Base-by-base conservation (phyloP, 2,797 vertebrate genomes). In the Echeneis naucrates region DNA sequence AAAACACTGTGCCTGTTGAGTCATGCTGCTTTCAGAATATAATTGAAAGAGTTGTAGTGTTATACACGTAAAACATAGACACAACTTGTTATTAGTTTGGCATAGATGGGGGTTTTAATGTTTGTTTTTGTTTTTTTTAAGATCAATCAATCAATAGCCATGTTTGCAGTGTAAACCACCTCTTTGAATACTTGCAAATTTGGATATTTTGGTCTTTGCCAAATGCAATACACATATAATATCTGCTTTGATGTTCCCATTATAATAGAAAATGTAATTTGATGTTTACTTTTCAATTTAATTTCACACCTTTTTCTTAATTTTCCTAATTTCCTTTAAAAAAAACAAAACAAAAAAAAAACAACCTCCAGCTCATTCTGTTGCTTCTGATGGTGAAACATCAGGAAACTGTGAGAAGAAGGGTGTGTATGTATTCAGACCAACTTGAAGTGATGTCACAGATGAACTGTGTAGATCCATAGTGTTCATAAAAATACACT, bases 111-210 rank as follows among this genome's bases (percentile, higher is more conserved):
- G n/a, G n/a, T n/a, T n/a, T n/a, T n/a, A n/a, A n/a, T n/a, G n/a
- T n/a, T n/a, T n/a, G n/a, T n/a, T n/a, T n/a, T n/a, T n/a, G n/a
- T n/a, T 17, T 16, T 40, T 5, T 16, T 40, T 40, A 40, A 16
- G 60, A 77, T 30, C 59, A 53, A 60, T 47, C 26, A 58, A 72
- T 75, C 16, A 21, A 80, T 19, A 26, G 45, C 60, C 51, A 53
- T 33, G 14, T 47, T 64, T 50, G 35, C 37, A 56, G 24, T 67
- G 45, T 45, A 48, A 72, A 63, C 23, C 26, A 59, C 68, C 45
- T 40, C 48, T 76, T 78, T 84, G 68, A 83, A 78, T 77, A 63
- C 69, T 81, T 78, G 58, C 53, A 82, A 72, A 81, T n/a, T n/a
- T n/a, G n/a, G n/a, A 72, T 59, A 71, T 59, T 67, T 54, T 24